Base-by-base conservation (phyloP, 2,888 invertebrate species). In the Tinea pellionella region DNA sequence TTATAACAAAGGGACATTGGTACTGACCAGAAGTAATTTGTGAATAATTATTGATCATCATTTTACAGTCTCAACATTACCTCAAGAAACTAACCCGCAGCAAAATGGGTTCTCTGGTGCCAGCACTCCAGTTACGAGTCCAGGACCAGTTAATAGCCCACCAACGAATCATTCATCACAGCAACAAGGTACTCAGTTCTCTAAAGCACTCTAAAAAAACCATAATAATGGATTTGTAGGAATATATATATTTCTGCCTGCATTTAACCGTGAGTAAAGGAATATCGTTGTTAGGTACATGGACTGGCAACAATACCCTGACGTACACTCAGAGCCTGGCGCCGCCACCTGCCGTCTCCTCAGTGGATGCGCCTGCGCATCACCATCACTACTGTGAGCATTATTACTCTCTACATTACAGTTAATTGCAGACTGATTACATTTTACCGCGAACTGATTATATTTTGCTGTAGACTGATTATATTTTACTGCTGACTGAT, bases 271-370 rank as follows among this genome's bases (percentile, higher is more conserved):
- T 24, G 24, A 24, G 24, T 24, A 24, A 24, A 24, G 24, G 24
- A 37, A 37, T 12, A 16, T 47, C 3, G 15, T 16, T 24, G 53
- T 12, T 47, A 74, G 92, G 92, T 30, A 93, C 93, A 4, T 96
- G 96, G 96, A 94, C 94, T 2, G 96, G 96, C 16, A 94, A 93
- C 65, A 96, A 94, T 79, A 97, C 97, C 24, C 90, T 97, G 61
- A 96, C 96, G 16, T 97, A 97, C 77, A 96, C 96, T 56, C 96
- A 96, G 80, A 95, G 94, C 64, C 68, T 87, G 24, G 86, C 85
- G 59, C 87, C 86, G 61, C 86, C 86, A 11, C 75, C 79, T n/a
- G 59, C 61, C 42, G 75, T 80, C 9, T 74, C 71, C 11, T 71
- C 79, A 0, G 68, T 79, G 0, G 84, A 82, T 61, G 78, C 81